A percentile compares a stretch with the other conserved stretches of the same genome.
Conservation (phyloP, 2,888 invertebrate genomes). For the Thera britannica region DNA sequence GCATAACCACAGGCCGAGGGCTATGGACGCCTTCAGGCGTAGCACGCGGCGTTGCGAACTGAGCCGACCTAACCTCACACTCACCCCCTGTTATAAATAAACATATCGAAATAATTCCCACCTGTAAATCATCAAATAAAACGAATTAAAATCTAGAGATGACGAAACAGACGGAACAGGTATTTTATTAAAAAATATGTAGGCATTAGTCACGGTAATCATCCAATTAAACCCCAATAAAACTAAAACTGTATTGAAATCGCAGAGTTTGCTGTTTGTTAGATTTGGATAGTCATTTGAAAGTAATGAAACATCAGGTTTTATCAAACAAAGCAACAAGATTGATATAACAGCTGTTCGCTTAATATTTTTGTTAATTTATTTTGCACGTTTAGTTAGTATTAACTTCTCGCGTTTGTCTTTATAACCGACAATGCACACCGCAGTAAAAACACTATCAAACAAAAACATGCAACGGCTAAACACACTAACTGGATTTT, state of each 20-base stretch:
- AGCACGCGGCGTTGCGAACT: conserved; percentile 51
- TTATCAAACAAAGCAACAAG: conserved; percentile 25
- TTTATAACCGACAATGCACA: conserved; percentile 22
- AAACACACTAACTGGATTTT: conserved; percentile 49
- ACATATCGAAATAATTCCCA: conserved; percentile 15
- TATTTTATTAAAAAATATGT: background rate
- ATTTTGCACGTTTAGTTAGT: conserved; percentile 11
- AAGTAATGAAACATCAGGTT: conserved; percentile 9
- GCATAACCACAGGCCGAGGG: conserved; percentile 53
- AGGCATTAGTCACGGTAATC: background rate
- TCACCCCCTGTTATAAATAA: conserved; percentile 38
- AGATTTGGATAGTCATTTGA: conserved; percentile 10
- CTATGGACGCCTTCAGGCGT: conserved; percentile 61
- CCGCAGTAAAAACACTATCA: conserved; percentile 24
- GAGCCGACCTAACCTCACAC: conserved; percentile 23
- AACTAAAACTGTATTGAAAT: conserved; percentile 3
- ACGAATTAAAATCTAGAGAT: background rate
- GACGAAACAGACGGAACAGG: too few species aligned
- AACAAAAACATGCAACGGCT: conserved; percentile 47
- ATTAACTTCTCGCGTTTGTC: conserved; percentile 20
- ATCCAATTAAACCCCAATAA: background rate
- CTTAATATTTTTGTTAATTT: conserved; percentile 19
- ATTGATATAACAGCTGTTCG: conserved; percentile 27
- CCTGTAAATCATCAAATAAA: background rate
- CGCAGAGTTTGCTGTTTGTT: background rate